phyloP scores from a whole-genome alignment of 2,797 vertebrate genomes.

The Etheostoma perlongum region DNA sequence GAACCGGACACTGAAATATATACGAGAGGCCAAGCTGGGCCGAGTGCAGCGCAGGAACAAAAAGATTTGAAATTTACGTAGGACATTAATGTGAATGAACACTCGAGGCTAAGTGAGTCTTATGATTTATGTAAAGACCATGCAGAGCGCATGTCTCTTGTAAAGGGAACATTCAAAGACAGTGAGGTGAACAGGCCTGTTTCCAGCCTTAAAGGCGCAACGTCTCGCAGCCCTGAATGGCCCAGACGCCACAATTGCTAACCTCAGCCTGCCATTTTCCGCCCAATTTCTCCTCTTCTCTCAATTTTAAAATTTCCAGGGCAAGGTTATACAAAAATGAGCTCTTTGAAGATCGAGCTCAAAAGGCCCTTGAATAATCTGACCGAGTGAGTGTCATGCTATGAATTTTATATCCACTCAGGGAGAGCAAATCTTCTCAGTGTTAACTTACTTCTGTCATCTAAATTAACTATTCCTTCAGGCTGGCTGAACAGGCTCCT shows the following conservation, averaged over 20 bases:
- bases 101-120: slow-evolving; percentile 66
- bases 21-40: slow-evolving; percentile 31
- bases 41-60: slow-evolving; percentile 20
- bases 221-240: slow-evolving; percentile 7
- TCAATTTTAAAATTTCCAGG: slow-evolving; percentile 69
- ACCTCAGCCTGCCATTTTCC: slow-evolving; percentile 69
- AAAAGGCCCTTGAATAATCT: slow-evolving; percentile 79
- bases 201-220: slow-evolving; percentile 42
- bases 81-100: slow-evolving; percentile 71
- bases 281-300: slow-evolving; percentile 63
- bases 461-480: slow-evolving; percentile 79
- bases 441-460: slow-evolving; percentile 80
- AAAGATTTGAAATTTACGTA: slow-evolving; percentile 60
- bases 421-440: slow-evolving; percentile 77
- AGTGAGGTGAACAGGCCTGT: slow-evolving; percentile 51
- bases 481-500: slow-evolving; percentile 60
- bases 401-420: slow-evolving; percentile 80
- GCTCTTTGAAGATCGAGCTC: slow-evolving; percentile 81
- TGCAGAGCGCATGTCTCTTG: slow-evolving; percentile 55
- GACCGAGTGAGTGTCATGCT: slow-evolving; percentile 73
- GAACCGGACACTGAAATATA: slow-evolving; percentile 60
- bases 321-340: slow-evolving; percentile 74
- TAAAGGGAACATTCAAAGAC: slow-evolving; percentile 60
- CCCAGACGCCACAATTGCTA: slow-evolving; percentile 45
- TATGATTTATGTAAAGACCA: slow-evolving; percentile 70